Percentiles rank a stretch among this genome's conserved stretches.
Conservation (phyloP, 2,113 vertebrate genomes). For the Thryonomys swinderianus region DNA sequence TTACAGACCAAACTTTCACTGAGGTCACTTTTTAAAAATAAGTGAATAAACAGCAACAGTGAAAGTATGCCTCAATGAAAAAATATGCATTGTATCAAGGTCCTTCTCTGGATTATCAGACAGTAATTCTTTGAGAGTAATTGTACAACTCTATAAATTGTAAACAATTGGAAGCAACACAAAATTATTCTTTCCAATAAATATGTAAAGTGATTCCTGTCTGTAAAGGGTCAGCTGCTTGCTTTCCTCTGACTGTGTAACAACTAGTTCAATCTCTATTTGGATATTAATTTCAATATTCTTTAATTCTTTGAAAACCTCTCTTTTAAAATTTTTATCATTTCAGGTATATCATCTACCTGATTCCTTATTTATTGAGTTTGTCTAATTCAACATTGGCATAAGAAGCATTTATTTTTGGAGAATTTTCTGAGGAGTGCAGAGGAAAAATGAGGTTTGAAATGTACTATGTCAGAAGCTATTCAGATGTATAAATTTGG, state of each 20-base stretch:
- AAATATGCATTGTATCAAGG: background rate
- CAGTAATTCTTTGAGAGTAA: background rate
- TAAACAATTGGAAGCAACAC: background rate
- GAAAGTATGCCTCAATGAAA: background rate
- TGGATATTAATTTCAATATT: constrained; percentile 10
- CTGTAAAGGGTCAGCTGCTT: background rate
- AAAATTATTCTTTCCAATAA: background rate
- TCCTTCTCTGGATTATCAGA: background rate
- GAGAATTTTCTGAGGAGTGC: background rate
- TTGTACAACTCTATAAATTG: background rate
- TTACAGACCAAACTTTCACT: background rate
- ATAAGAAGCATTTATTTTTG: background rate
- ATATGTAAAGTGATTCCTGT: background rate
- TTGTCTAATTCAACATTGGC: background rate
- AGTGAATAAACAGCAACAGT: background rate
- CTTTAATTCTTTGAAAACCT: background rate
- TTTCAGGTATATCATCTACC: background rate
- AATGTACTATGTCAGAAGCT: background rate
- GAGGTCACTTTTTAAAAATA: background rate
- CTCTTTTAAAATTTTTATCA: background rate
- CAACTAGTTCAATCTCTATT: background rate
- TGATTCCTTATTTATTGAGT: background rate
- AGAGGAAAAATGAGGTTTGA: background rate
- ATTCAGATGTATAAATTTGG: background rate
- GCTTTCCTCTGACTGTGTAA: background rate